Evolutionary conservation across 2,797 vertebrate genomes (phyloP), one percentile per base, ranked within the genome.

Genomic region (Nannoperca australis): DNA sequence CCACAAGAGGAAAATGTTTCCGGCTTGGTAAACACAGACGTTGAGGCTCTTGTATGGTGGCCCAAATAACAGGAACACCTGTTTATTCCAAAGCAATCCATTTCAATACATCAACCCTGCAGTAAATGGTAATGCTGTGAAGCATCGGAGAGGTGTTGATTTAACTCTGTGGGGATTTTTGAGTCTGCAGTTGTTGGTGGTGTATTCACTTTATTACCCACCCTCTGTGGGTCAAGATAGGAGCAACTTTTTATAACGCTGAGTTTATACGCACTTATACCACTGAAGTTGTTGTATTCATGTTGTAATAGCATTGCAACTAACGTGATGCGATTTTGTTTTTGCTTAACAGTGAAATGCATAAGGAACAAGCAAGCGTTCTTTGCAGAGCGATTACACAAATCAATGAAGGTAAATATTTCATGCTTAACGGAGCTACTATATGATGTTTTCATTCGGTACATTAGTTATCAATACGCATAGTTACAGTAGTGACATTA

Each of bases 331-430:
- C 24, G 24, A 27, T 27, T 27, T 78, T 76, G 34, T 76, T 69
- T 88, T 66, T 83, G 4, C 73, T 76, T 88, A 82, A 4, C 95
- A 99, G 98, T 99, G 45, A 98, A 97, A 81, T 97, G 97, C 86
- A 1, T 96, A 10, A 95, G 88, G 87, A 97, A 84, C 87, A 98
- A 94, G 81, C 90, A 94, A 0, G 95, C 94, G 0, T 99, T 97
- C 93, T 99, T 99, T 91, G 98, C 98, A 22, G 98, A 99, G 85
- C 95, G 96, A 44, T 86, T 99, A 63, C 97, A 98, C 91, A 97
- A 96, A 93, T 99, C 98, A 55, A 99, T 99, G 98, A 99, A 99
- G 97, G 98, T 99, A 95, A 96, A 86, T 74, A 56, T 73, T 56
- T 73, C 12, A 47, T 73, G 40, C 13, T 22, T 61, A 45, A 59